Base-by-base conservation (phyloP, 2,888 invertebrate genomes). In the Apamea epomidion region DNA sequence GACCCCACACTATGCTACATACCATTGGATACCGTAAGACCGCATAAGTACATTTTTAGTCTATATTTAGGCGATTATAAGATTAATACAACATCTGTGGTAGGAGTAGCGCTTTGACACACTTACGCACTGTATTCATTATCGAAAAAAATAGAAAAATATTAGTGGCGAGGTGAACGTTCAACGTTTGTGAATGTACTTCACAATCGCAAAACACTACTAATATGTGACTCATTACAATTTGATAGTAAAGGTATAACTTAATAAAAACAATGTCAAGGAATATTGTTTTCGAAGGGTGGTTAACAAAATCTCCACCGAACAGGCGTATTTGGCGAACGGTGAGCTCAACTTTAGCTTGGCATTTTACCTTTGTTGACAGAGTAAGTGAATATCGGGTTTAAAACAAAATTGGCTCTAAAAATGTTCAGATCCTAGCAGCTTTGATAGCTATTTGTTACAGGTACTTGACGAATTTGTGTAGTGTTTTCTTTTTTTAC, bases 231-330 rank as follows among this genome's bases (percentile, higher is more conserved):
- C 86, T 81, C 78, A 86, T 76, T 81, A 7, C 37, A 62, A 25
- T 70, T 78, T 64, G 68, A 45, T 76, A 51, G 6, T 81, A 64
- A 76, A 74, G 12, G 12, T 77, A 54, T 51, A n/a, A 58, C 6
- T 51, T 69, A 69, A 70, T 67, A 45, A 51, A 73, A 91, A 91
- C 75, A 87, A 96, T 97, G 97, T 96, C 97, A 86, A 95, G 97
- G 94, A 98, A 98, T 95, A 98, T 98, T 87, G 98, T 99, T 89
- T 98, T 98, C 94, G 98, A 99, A 96, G 99, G 99, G 87, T 99
- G 99, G 99, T 97, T 99, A 91, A 99, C 98, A 84, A 99, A 99
- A 97, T 99, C 99, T 82, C 99, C 99, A 90, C 99, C 99, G 82
- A 98, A 98, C 81, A 99, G 99, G 97, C 97, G 98, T 91, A 98